Conservation (phyloP, 37 sponge, comb jelly and placozoan species). For the Aplysina aerophoba region DNA sequence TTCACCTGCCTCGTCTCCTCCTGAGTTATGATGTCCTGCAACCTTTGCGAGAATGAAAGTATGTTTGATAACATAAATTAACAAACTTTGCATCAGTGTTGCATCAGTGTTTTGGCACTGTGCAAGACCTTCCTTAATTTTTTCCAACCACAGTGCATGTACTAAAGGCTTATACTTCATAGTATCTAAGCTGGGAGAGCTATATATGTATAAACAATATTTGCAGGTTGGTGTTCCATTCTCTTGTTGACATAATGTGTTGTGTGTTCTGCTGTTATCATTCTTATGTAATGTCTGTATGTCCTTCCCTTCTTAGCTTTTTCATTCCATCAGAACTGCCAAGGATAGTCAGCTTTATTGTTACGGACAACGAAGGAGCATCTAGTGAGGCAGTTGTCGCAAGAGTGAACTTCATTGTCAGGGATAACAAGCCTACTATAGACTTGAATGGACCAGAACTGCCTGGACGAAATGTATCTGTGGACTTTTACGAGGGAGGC, state of each 20-base stretch:
- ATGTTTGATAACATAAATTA: too few relatives aligned
- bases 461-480: slow-evolving; percentile 40
- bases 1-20: too few relatives aligned
- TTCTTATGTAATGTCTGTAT: neutral
- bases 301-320: neutral
- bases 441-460: slow-evolving; percentile 62
- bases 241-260: neutral
- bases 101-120: too few relatives aligned
- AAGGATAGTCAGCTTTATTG: slow-evolving; percentile 31
- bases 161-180: too few relatives aligned
- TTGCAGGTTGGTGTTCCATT: neutral
- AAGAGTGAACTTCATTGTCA: slow-evolving; percentile 33
- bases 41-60: too few relatives aligned
- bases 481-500: slow-evolving; percentile 29
- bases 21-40: too few relatives aligned
- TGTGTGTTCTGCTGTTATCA: neutral
- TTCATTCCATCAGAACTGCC: neutral
- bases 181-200: too few relatives aligned
- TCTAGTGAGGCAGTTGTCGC: slow-evolving; percentile 33
- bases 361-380: slow-evolving; percentile 8
- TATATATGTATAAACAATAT: neutral
- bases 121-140: too few relatives aligned
- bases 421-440: slow-evolving; percentile 62
- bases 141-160: too few relatives aligned
- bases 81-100: too few relatives aligned